phyloP scores from a whole-genome alignment of 2,888 invertebrate species.

The Cryptocheilus praepositus region DNA sequence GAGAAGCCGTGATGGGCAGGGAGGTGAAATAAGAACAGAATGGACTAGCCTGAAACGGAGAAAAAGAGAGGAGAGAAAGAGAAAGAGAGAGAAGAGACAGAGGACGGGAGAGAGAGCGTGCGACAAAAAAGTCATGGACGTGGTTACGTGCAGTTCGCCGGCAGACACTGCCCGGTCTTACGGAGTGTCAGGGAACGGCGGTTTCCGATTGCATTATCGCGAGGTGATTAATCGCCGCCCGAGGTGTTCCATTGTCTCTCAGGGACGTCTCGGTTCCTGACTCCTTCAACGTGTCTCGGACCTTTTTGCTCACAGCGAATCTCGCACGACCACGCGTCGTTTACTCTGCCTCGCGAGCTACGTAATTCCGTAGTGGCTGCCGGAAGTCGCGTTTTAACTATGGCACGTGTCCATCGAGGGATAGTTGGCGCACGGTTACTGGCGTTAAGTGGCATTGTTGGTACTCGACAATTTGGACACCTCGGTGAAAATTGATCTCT shows the following conservation, averaged over 20 bases:
- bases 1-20: not conserved
- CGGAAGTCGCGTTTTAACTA: no score
- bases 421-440: no score
- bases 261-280: constrained; percentile 41
- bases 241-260: constrained; percentile 46
- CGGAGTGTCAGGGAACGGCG: constrained; percentile 22
- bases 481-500: no score
- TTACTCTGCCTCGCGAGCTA: not conserved
- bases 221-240: constrained; percentile 40
- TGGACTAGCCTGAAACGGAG: constrained; percentile 1
- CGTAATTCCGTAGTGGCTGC: no score
- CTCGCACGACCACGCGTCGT: constrained; percentile 4
- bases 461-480: no score
- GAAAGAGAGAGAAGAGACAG: constrained; percentile 11
- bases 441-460: no score
- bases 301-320: not conserved
- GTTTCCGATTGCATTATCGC: constrained; percentile 48
- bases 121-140: constrained; percentile 4
- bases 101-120: constrained; percentile 6
- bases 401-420: no score
- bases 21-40: not conserved
- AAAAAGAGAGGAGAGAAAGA: constrained; percentile 8
- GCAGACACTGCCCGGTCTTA: constrained; percentile 31
- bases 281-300: constrained; percentile 18
- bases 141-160: constrained; percentile 31